A percentile compares a stretch with the other conserved stretches of the same genome.
phyloP scores from a whole-genome alignment of 2,797 vertebrate genomes.

The Linurgus olivaceus region DNA sequence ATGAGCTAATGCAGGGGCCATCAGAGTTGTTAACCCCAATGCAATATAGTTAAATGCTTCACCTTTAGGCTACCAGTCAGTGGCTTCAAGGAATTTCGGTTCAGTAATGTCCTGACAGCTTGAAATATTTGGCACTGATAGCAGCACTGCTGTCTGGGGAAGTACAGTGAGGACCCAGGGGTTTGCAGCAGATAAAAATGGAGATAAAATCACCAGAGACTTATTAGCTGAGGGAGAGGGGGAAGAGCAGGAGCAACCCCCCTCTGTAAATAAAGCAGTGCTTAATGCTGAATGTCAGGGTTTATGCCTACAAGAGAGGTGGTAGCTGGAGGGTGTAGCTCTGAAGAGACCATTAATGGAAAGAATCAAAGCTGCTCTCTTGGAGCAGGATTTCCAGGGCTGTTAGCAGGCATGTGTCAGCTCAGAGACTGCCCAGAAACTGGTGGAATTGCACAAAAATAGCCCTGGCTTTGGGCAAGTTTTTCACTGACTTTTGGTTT shows the following conservation, averaged over 20 bases:
- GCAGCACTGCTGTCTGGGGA: neutral
- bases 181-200: neutral
- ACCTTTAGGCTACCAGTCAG: constrained; percentile 3
- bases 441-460: neutral
- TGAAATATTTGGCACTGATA: constrained; percentile 29
- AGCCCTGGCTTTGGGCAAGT: neutral
- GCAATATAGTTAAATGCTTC: neutral
- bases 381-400: neutral
- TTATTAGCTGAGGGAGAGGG: neutral
- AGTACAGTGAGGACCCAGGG: neutral
- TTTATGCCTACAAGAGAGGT: neutral
- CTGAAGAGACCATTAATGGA: neutral
- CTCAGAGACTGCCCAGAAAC: neutral
- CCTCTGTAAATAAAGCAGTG: neutral
- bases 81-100: neutral
- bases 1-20: neutral
- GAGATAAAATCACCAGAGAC: constrained; percentile 20
- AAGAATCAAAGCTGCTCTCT: constrained; percentile 24
- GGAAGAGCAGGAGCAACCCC: neutral
- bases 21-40: neutral
- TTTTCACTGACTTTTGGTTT: neutral
- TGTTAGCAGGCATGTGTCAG: neutral
- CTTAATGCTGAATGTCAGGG: constrained; percentile 1
- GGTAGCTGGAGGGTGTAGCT: constrained; percentile 20
- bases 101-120: constrained; percentile 15